Conservation (phyloP, 2,888 invertebrate species). For the Eristalinus aeneus region DNA sequence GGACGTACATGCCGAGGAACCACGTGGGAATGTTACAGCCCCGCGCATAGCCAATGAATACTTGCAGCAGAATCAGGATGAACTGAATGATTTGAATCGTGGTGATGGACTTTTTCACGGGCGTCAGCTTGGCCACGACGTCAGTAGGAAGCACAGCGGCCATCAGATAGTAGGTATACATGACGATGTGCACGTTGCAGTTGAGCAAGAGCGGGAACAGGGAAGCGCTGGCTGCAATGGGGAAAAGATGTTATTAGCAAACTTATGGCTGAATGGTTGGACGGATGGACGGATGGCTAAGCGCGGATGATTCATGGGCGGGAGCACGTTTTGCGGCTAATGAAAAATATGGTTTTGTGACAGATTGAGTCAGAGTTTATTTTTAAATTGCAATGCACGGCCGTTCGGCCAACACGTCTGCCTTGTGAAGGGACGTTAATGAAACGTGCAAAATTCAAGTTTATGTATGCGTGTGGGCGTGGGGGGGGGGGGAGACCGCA, state of each 20-base stretch:
- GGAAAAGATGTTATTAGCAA: not conserved
- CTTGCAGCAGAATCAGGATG: slow-evolving; percentile 84
- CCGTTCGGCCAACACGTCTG: not conserved
- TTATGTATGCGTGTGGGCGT: not conserved
- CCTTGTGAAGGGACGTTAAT: not conserved
- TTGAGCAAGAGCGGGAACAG: slow-evolving; percentile 86
- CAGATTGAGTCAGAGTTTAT: slow-evolving; percentile 5
- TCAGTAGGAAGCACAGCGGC: slow-evolving; percentile 83
- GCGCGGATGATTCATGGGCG: not conserved
- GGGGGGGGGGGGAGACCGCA: not conserved
- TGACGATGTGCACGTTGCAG: slow-evolving; percentile 86
- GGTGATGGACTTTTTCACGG: slow-evolving; percentile 85
- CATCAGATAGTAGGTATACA: slow-evolving; percentile 88
- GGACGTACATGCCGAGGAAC: slow-evolving; percentile 82
- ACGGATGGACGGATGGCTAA: not conserved
- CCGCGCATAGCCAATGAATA: slow-evolving; percentile 81
- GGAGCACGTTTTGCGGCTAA: not conserved
- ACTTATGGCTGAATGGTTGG: not conserved
- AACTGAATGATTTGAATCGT: slow-evolving; percentile 88
- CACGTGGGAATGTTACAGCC: slow-evolving; percentile 83
- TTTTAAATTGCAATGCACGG: not conserved
- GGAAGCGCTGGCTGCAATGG: slow-evolving; percentile 84
- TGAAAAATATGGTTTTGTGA: not conserved
- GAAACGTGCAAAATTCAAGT: not conserved
- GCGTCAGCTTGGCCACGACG: slow-evolving; percentile 82